Conservation (phyloP, 2,888 invertebrate genomes). For the Watsonalla cultraria region DNA sequence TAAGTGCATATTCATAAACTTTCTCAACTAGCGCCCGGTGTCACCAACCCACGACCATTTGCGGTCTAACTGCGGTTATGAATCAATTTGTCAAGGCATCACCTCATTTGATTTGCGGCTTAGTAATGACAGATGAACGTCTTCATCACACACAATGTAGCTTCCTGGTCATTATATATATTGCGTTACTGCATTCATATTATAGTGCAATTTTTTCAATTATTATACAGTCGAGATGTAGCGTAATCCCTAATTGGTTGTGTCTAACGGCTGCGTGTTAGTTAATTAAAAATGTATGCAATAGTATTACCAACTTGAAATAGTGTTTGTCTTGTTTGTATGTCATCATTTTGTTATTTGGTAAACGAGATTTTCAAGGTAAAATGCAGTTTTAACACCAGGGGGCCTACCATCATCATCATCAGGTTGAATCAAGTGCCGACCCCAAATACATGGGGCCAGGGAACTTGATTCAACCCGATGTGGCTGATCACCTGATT, state of each 20-base stretch:
- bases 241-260: neutral
- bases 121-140: slow-evolving; percentile 14
- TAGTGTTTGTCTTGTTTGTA: neutral
- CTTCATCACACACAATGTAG: slow-evolving; percentile 7
- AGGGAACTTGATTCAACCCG: too few species aligned
- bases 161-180: slow-evolving; percentile 12
- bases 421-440: too few species aligned
- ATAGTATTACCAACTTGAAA: neutral
- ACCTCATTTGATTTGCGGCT: slow-evolving; percentile 23
- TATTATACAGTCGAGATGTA: neutral
- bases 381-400: too few species aligned
- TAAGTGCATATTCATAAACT: neutral
- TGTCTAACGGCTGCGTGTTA: neutral
- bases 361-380: too few species aligned
- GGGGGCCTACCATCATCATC: too few species aligned
- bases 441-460: too few species aligned
- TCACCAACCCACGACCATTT: neutral
- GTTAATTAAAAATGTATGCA: neutral
- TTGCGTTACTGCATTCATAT: neutral
- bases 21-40: neutral
- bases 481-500: too few species aligned
- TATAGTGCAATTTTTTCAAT: neutral
- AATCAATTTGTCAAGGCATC: slow-evolving; percentile 7
- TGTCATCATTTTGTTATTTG: neutral
- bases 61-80: slow-evolving; percentile 5